Percentiles rank a stretch among this genome's conserved stretches.
phyloP scores from a whole-genome alignment of 2,888 invertebrate genomes.

The Vesta saturnalis region DNA sequence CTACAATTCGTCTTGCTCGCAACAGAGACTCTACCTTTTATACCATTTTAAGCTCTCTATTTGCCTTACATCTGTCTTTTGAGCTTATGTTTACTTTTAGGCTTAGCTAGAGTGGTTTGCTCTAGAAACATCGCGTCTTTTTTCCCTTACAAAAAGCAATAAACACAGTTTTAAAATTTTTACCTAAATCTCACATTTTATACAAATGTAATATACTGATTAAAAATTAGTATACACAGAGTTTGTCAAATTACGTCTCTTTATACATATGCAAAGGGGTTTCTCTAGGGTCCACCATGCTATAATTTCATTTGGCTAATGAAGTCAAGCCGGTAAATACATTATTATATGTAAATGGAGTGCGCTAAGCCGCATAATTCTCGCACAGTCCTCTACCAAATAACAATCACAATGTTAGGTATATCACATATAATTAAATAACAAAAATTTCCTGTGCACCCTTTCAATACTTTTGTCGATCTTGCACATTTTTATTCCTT shows the following conservation, averaged over 20 bases:
- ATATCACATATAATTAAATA: not conserved
- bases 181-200: not conserved
- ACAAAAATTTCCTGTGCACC: too few relatives aligned
- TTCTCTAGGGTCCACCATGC: slow-evolving; percentile 49
- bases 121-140: slow-evolving; percentile 42
- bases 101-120: slow-evolving; percentile 50
- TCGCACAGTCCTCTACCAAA: slow-evolving; percentile 28
- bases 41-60: slow-evolving; percentile 47
- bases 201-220: slow-evolving; percentile 10
- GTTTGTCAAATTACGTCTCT: slow-evolving; percentile 19
- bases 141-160: not conserved
- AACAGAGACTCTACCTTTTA: slow-evolving; percentile 32
- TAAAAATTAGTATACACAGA: not conserved
- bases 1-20: slow-evolving; percentile 22
- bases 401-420: slow-evolving; percentile 26
- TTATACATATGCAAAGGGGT: slow-evolving; percentile 37
- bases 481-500: too few relatives aligned
- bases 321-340: slow-evolving; percentile 59
- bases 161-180: slow-evolving; percentile 5
- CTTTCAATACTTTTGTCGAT: too few relatives aligned
- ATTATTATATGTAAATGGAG: slow-evolving; percentile 60
- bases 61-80: slow-evolving; percentile 54
- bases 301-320: slow-evolving; percentile 60
- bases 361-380: slow-evolving; percentile 54
- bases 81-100: slow-evolving; percentile 51